Evolutionary conservation across 1,140 invertebrate species (phyloP).

Genomic region (Trinorchestia longiramus): DNA sequence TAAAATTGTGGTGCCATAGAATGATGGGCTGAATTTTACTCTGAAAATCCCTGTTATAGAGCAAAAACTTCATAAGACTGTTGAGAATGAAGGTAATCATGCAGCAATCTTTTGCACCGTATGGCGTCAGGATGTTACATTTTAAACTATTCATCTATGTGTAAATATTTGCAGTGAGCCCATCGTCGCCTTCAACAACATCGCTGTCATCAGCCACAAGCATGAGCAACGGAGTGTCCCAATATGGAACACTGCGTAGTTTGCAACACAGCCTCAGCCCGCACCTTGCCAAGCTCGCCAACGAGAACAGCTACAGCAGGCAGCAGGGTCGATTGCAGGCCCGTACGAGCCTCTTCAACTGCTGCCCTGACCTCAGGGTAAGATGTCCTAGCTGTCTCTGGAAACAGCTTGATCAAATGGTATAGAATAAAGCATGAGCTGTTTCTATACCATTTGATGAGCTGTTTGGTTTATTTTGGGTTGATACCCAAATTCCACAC

Average conservation of each 20-base stretch:
- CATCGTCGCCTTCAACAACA: neutral
- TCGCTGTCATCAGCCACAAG: neutral
- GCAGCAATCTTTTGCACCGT: neutral
- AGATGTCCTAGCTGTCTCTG: slow-evolving; percentile 64
- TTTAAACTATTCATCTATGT: neutral
- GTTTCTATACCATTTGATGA: neutral
- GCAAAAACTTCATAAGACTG: too few relatives aligned
- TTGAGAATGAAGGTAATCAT: neutral
- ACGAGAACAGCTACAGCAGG: slow-evolving; percentile 89
- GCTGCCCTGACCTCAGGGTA: slow-evolving; percentile 78
- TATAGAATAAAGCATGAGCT: neutral
- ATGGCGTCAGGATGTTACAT: neutral
- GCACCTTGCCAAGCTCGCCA: slow-evolving; percentile 87
- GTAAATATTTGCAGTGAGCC: neutral
- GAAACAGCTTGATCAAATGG: neutral
- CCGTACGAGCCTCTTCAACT: slow-evolving; percentile 79
- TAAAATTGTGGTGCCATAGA: too few relatives aligned
- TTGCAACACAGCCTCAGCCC: slow-evolving; percentile 92
- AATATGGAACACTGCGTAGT: slow-evolving; percentile 81
- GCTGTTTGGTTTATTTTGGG: neutral
- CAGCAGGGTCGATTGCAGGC: slow-evolving; percentile 82
- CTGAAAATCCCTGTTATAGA: too few relatives aligned
- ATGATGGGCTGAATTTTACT: too few relatives aligned
- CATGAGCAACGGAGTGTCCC: slow-evolving; percentile 18
- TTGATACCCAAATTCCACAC: too few relatives aligned